Conservation (phyloP, 2,888 invertebrate genomes). For the Coelinius sp. region DNA sequence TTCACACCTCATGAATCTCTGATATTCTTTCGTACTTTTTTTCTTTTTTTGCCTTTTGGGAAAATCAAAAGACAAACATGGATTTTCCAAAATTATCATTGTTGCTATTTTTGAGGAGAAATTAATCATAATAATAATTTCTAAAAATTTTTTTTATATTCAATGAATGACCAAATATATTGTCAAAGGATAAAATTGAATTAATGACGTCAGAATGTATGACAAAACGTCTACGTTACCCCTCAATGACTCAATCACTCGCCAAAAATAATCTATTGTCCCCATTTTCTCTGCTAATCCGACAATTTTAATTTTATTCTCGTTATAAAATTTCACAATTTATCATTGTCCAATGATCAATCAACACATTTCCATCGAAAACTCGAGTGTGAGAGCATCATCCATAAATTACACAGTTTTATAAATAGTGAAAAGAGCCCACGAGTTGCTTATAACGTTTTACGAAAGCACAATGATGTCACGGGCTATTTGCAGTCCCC, state of each 20-base stretch:
- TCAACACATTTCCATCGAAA: background rate
- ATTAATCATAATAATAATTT: too few species aligned
- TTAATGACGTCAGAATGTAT: too few species aligned
- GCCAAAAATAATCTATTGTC: background rate
- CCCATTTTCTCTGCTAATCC: background rate
- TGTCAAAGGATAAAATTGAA: too few species aligned
- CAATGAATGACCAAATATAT: too few species aligned
- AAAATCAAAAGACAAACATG: slow-evolving; percentile 18
- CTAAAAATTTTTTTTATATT: too few species aligned
- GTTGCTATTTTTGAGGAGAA: background rate
- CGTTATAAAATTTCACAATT: background rate
- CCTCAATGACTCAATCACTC: background rate
- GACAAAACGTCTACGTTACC: too few species aligned
- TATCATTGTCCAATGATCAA: background rate
- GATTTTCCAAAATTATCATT: background rate
- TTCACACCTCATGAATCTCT: slow-evolving; percentile 62
- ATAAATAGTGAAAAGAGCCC: slow-evolving; percentile 46
- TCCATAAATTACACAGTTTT: slow-evolving; percentile 51
- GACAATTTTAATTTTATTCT: background rate
- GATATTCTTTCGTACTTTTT: slow-evolving; percentile 47
- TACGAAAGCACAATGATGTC: slow-evolving; percentile 55
- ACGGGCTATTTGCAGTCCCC: slow-evolving; percentile 52
- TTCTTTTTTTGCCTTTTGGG: background rate
- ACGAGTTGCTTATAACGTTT: slow-evolving; percentile 33
- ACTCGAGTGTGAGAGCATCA: slow-evolving; percentile 34